These are phyloP conservation scores for Cyanistes caeruleus DNA, from an alignment of 2,113 vertebrate species.

Conservation along the genomic window DNA sequence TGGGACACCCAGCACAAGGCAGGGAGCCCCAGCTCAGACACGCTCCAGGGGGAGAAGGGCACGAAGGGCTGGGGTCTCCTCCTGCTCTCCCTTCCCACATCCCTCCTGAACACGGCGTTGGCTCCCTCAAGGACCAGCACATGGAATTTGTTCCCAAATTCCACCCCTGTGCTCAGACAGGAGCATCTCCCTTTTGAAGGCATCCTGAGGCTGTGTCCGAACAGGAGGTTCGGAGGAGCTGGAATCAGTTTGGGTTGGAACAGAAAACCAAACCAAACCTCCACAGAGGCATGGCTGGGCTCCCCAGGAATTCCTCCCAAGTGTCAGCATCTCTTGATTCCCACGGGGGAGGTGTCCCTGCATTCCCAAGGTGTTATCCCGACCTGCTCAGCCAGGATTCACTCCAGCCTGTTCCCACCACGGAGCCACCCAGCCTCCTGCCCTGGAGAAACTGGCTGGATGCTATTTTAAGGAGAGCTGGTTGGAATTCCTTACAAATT, in stretches of 20 bases:
- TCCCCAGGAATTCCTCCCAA: background rate
- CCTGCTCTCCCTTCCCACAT: background rate
- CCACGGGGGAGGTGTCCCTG: background rate
- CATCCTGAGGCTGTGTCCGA: background rate
- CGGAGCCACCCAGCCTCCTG: background rate
- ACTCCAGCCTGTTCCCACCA: background rate
- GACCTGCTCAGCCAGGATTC: background rate
- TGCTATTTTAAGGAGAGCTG: constrained; percentile 50
- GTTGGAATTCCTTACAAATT: constrained; percentile 58
- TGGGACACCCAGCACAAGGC: background rate
- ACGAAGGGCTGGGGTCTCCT: background rate
- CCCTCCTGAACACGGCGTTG: fast-evolving
- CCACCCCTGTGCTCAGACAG: fast-evolving
- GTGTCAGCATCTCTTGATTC: background rate
- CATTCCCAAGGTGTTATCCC: background rate
- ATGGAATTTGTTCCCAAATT: fast-evolving
- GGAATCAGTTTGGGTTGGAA: background rate
- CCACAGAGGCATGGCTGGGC: background rate
- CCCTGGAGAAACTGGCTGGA: constrained; percentile 22
- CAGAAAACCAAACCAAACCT: background rate
- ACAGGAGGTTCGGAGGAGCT: background rate
- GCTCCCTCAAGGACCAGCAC: background rate
- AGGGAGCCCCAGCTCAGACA: background rate
- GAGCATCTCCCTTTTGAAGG: background rate
- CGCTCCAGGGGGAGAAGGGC: fast-evolving